Percentiles rank a stretch among this genome's conserved stretches.
phyloP scores from a whole-genome alignment of 2,113 vertebrate genomes.

The Sisor rabdophorus region DNA sequence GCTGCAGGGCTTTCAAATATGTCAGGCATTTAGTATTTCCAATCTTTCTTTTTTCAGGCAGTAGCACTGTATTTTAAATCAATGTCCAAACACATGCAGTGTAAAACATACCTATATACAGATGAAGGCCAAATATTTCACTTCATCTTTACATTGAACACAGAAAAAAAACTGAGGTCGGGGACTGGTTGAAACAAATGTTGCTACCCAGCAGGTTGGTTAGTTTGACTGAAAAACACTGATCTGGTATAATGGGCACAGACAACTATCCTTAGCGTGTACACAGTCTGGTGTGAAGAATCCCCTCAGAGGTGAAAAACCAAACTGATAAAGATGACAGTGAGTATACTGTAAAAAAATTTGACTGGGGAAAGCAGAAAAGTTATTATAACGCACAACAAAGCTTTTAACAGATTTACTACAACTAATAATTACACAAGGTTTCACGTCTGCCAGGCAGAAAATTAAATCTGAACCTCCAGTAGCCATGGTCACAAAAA shows the following conservation, averaged over 20 bases:
- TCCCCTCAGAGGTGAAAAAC: not conserved
- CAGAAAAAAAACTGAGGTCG: not conserved
- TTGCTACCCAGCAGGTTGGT: too few relatives aligned
- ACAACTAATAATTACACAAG: not conserved
- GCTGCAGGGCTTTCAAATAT: conserved; percentile 21
- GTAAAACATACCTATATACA: not conserved
- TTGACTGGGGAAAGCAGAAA: not conserved
- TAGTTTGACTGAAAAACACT: too few relatives aligned
- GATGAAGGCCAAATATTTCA: not conserved
- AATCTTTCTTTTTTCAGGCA: not conserved
- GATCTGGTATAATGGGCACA: not conserved
- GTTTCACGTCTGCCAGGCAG: not conserved
- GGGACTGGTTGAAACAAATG: not conserved
- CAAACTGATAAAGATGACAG: not conserved
- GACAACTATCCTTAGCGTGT: not conserved
- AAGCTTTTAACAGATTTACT: not conserved
- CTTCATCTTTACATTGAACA: not conserved
- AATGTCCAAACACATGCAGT: not conserved
- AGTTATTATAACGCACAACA: not conserved
- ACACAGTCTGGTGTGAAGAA: too few relatives aligned
- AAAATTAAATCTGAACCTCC: not conserved
- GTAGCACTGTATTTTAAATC: too few relatives aligned
- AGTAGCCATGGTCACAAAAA: not conserved
- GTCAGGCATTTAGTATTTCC: conserved; percentile 40
- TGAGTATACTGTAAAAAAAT: too few relatives aligned